Base-by-base conservation (phyloP, 1,140 invertebrate species). In the Atta colombica region DNA sequence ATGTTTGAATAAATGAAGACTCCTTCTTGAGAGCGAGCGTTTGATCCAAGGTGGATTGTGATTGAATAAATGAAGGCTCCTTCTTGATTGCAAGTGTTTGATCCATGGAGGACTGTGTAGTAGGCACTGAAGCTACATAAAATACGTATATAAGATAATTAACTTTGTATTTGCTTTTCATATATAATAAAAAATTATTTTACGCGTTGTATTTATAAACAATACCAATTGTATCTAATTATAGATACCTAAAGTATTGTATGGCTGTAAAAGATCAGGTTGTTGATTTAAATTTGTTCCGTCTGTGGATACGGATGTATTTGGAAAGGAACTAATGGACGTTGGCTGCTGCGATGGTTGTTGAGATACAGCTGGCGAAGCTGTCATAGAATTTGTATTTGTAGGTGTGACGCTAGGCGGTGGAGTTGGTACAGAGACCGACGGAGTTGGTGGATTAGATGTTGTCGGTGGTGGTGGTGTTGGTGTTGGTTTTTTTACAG, bases 201-300 rank as follows among this genome's bases (percentile, higher is more conserved):
- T 35, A 55, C 2, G 14, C 14, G 16, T 31, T 12, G 16, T 80
- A 16, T 45, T 78, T 53, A 25, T 51, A 85, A 31, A 53, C 25
- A 63, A 77, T 77, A 45, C 3, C 35, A 80, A 77, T 63, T 39
- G 25, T 65, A 65, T 65, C 58, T 65, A 28, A 7, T 49, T 65
- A 77, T 61, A 25, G 21, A 63, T 28, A 77, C 58, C 39, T 75
- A 95, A 68, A 92, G 94, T 88, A 92, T 93, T 95, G 85, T 93
- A 95, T 63, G 94, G 89, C 89, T 95, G 94, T 82, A 95, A 90
- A 85, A 95, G 93, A 85, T 95, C 94, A 63, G 93, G 87, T 61
- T 93, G 92, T 80, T 93, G 93, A 71, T 85, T 92, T 81, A 94
- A 91, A 16, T 88, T 77, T 49, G 92, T 88, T 51, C 82, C 90